Evolutionary conservation across 1,140 invertebrate genomes (phyloP).

Genomic region (Hydropsyche tenuis): DNA sequence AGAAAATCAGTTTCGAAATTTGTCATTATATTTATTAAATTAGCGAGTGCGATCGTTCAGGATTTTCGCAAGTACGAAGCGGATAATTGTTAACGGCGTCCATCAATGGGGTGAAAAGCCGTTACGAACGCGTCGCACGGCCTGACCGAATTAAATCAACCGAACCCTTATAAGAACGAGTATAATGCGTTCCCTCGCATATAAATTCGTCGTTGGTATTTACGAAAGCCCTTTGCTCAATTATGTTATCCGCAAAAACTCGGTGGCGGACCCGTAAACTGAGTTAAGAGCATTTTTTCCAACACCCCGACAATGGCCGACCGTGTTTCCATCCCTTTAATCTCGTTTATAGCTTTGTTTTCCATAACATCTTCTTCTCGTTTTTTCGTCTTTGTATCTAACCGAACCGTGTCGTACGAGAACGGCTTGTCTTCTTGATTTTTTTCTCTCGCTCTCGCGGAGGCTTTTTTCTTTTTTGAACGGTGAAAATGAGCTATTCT

Average conservation of each 20-base stretch:
- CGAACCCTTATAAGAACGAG: no score
- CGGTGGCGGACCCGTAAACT: conserved; percentile 24
- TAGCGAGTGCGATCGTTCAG: no score
- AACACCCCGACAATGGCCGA: conserved; percentile 30
- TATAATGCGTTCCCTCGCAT: no score
- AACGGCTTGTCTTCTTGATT: background rate
- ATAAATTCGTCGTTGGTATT: background rate
- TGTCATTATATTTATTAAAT: no score
- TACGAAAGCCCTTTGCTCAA: conserved; percentile 14
- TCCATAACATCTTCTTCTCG: conserved; percentile 38
- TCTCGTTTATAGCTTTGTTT: conserved; percentile 47
- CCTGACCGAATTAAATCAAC: conserved; percentile 1
- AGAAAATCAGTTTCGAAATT: no score
- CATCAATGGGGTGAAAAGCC: conserved; percentile 16
- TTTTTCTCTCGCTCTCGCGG: no score
- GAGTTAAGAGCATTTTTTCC: conserved; percentile 35
- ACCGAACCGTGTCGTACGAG: background rate
- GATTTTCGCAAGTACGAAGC: no score
- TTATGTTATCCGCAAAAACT: conserved; percentile 30
- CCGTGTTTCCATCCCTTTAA: conserved; percentile 46
- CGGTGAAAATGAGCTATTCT: conserved; percentile 1
- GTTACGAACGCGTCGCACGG: background rate
- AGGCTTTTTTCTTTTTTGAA: conserved; percentile 1
- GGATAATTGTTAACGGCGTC: no score
- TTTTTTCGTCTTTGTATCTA: conserved; percentile 36